Base-by-base conservation (phyloP, 1,140 invertebrate species). In the Microplitis mediator region DNA sequence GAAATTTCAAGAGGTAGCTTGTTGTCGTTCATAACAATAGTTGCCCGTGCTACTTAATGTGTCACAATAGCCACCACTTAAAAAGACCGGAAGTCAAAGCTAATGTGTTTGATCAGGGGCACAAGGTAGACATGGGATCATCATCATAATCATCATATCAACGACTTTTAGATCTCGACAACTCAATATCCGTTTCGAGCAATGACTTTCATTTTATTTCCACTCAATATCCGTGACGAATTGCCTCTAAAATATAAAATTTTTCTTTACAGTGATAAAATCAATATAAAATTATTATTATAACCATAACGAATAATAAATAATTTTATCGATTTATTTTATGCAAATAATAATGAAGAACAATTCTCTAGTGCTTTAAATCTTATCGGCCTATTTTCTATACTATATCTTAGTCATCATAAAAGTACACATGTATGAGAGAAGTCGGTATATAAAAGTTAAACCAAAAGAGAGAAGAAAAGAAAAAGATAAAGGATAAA, bases 31-130 rank as follows among this genome's bases (percentile, higher is more conserved):
- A 23, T 72, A 77, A 77, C 78, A 80, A 79, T 80, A 75, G 77
- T 45, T 61, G 69, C 32, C 74, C 9, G 31, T 71, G 36, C 61
- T 52, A 31, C 58, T 35, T 16, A 62, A 16, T 61, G 60, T 52
- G 13, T 36, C 45, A 80, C 79, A 82, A 82, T 80, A 71, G 73
- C 74, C 67, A 70, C 76, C 78, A 82, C 81, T 82, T 80, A 80
- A 70, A 74, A 62, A 23, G 61, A 79, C 81, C 80, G 81, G 82
- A 84, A 81, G 80, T 77, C 63, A 69, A 64, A 71, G 71, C 78
- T 82, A 84, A 84, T 84, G 82, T 84, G 82, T 84, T 84, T 84
- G 82, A 80, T 78, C 77, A 79, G 77, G 78, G 65, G 52, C 54
- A 71, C 65, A 36, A 71, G 66, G 61, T 66, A 56, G 66, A 32